phyloP scores from a whole-genome alignment of 2,113 vertebrate species.

The Diadophis punctatus region DNA sequence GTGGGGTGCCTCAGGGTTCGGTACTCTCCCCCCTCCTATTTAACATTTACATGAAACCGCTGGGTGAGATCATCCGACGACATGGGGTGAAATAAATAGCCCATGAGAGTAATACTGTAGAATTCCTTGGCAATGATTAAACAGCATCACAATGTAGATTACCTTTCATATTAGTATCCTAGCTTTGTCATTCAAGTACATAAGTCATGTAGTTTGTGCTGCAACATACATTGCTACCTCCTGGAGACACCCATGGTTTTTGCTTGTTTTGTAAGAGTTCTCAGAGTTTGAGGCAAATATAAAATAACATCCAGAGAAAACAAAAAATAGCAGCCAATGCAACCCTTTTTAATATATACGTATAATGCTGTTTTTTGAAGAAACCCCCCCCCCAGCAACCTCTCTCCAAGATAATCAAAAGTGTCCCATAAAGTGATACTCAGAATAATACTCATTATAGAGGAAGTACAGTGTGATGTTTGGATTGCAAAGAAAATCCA shows the following conservation, averaged over 20 bases:
- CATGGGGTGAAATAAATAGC: too few relatives aligned
- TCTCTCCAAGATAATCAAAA: slow-evolving; percentile 68
- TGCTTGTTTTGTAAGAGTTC: slow-evolving; percentile 26
- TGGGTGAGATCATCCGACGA: too few relatives aligned
- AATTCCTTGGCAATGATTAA: too few relatives aligned
- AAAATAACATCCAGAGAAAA: slow-evolving; percentile 64
- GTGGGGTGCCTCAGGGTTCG: too few relatives aligned
- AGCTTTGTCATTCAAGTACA: neutral
- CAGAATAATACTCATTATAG: slow-evolving; percentile 57
- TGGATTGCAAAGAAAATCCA: slow-evolving; percentile 44
- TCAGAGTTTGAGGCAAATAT: slow-evolving; percentile 36
- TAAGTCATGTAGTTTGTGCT: neutral
- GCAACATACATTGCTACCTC: neutral
- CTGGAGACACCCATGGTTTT: neutral
- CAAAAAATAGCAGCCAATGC: slow-evolving; percentile 48
- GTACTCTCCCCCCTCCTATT: too few relatives aligned
- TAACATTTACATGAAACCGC: too few relatives aligned
- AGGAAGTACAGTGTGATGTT: slow-evolving; percentile 59
- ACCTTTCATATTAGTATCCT: slow-evolving; percentile 8
- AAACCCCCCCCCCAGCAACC: neutral
- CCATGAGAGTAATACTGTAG: too few relatives aligned
- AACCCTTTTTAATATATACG: slow-evolving; percentile 42
- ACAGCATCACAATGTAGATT: neutral
- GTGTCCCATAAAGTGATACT: slow-evolving; percentile 58
- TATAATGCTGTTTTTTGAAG: slow-evolving; percentile 15